Percentiles rank a stretch among this genome's conserved stretches.
Evolutionary conservation across 2,797 vertebrate genomes (phyloP).

Genomic region (Phalloptychus januarius): DNA sequence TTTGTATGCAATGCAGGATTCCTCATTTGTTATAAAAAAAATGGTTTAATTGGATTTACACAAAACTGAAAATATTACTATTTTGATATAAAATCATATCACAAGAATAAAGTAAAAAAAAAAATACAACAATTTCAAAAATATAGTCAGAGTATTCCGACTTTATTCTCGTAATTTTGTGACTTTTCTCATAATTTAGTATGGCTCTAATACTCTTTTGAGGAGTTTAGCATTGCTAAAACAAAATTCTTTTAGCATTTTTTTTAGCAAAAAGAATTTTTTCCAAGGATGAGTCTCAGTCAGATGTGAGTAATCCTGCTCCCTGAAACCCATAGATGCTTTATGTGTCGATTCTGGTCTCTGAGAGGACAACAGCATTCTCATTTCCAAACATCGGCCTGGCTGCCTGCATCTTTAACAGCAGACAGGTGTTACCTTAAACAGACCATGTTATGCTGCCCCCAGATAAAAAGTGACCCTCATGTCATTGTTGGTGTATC

Average conservation of each 20-base stretch:
- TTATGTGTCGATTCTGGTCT: slow-evolving; percentile 37
- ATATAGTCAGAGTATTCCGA: no score
- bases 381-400: neutral
- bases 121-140: no score
- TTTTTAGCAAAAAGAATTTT: no score
- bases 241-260: neutral
- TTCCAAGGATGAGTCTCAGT: slow-evolving; percentile 3
- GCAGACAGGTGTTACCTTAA: slow-evolving; percentile 55
- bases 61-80: no score
- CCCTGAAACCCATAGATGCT: slow-evolving; percentile 32
- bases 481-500: slow-evolving; percentile 56
- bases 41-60: no score
- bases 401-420: slow-evolving; percentile 42
- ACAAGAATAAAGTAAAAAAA: no score
- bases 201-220: no score
- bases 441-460: neutral
- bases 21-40: no score
- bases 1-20: no score
- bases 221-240: neutral
- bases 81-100: no score
- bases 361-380: slow-evolving; percentile 11
- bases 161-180: no score
- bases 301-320: slow-evolving; percentile 39
- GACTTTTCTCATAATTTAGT: no score
- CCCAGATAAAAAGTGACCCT: slow-evolving; percentile 19